Percentiles rank a stretch among this genome's conserved stretches.
phyloP scores from a whole-genome alignment of 1,140 invertebrate species.

The Gyrodactylus salaris region DNA sequence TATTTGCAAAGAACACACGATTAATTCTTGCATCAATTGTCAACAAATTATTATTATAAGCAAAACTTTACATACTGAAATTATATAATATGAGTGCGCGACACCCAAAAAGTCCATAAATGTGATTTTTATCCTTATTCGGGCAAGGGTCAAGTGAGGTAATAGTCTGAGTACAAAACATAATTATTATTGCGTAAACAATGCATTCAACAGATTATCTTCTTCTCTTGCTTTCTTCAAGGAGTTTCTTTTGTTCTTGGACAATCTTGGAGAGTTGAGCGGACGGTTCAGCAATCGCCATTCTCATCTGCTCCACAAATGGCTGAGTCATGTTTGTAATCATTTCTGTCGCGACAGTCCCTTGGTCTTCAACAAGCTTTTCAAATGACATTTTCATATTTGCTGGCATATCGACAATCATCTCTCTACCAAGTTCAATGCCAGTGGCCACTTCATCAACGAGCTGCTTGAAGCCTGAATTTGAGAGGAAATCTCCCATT shows the following conservation, averaged over 20 bases:
- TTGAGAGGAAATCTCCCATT: neutral
- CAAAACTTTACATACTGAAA: too few relatives aligned
- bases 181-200: too few relatives aligned
- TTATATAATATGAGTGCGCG: too few relatives aligned
- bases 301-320: neutral
- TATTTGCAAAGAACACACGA: too few relatives aligned
- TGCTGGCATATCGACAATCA: neutral
- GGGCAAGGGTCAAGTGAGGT: too few relatives aligned
- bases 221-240: neutral
- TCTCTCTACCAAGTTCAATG: neutral
- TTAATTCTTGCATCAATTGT: too few relatives aligned
- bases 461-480: neutral
- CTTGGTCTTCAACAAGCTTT: neutral
- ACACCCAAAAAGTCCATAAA: too few relatives aligned
- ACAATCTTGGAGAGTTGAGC: neutral
- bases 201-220: too few relatives aligned
- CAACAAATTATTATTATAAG: too few relatives aligned
- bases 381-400: neutral
- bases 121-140: too few relatives aligned
- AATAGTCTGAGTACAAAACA: too few relatives aligned
- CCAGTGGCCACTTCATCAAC: neutral
- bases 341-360: neutral
- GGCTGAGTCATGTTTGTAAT: neutral
- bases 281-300: neutral
- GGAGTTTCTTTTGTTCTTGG: neutral